phyloP scores from a whole-genome alignment of 2,888 invertebrate genomes.

The Chrysina gloriosa region DNA sequence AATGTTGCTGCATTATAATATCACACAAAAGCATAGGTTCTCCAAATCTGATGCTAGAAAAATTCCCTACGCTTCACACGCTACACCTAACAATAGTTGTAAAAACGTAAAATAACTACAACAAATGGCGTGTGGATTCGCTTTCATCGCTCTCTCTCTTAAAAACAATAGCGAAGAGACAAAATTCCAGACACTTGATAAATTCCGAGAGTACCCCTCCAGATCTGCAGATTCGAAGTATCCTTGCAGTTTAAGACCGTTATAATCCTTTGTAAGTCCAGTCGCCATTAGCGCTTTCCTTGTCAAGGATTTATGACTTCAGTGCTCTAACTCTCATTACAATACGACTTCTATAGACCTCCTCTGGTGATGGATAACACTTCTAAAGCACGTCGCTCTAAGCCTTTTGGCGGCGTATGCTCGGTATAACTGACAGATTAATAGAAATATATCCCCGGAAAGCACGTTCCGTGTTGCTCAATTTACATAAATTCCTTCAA shows the following conservation, averaged over 20 bases:
- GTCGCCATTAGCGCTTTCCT: constrained; percentile 47
- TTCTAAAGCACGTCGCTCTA: constrained; percentile 33
- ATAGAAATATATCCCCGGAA: constrained; percentile 6
- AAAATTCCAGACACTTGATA: constrained; percentile 35
- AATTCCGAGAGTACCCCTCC: constrained; percentile 21
- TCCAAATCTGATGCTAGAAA: no score
- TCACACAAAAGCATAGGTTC: no score
- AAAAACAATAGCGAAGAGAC: constrained; percentile 27
- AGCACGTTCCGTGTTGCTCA: not conserved
- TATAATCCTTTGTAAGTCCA: constrained; percentile 44
- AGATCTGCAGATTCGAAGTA: constrained; percentile 34
- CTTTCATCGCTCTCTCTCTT: constrained; percentile 4
- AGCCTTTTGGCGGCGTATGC: not conserved
- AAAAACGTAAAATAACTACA: not conserved
- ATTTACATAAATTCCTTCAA: not conserved
- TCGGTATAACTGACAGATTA: constrained; percentile 13
- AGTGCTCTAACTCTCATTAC: constrained; percentile 47
- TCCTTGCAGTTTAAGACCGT: constrained; percentile 43
- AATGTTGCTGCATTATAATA: no score
- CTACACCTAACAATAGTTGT: no score
- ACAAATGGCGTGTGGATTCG: not conserved
- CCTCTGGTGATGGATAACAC: constrained; percentile 44
- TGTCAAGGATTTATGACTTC: constrained; percentile 48
- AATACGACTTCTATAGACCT: constrained; percentile 43
- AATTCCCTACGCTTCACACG: no score